phyloP scores from a whole-genome alignment of 2,888 invertebrate genomes.

The Sesia apiformis region DNA sequence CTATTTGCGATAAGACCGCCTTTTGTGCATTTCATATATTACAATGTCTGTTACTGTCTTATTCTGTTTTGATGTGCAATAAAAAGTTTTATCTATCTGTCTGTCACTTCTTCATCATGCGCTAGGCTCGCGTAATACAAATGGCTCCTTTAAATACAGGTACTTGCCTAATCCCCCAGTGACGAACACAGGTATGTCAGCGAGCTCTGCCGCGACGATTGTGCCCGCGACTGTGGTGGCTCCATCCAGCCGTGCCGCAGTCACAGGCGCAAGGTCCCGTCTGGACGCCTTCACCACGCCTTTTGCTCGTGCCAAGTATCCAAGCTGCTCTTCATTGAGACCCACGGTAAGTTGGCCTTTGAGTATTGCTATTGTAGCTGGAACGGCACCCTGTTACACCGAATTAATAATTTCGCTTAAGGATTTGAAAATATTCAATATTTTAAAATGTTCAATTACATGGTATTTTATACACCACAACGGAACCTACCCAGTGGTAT shows the following conservation, averaged over 20 bases:
- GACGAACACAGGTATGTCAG: constrained; percentile 92
- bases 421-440: too few species aligned
- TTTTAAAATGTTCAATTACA: too few species aligned
- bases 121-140: too few species aligned
- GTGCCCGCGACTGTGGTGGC: constrained; percentile 98
- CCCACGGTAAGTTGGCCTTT: constrained; percentile 90
- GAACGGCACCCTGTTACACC: constrained; percentile 80
- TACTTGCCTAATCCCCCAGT: constrained; percentile 85
- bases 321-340: constrained; percentile 77
- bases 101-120: too few species aligned
- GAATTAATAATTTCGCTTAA: too few species aligned
- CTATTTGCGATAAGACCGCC: too few species aligned
- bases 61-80: too few species aligned
- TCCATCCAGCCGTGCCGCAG: constrained; percentile 82
- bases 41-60: too few species aligned
- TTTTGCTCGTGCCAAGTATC: constrained; percentile 73
- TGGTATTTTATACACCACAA: too few species aligned
- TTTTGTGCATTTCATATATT: too few species aligned
- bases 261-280: constrained; percentile 86
- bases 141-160: not conserved
- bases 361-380: constrained; percentile 94
- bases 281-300: constrained; percentile 88
- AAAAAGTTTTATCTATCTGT: too few species aligned
- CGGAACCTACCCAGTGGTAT: too few species aligned
- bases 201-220: constrained; percentile 86